A percentile compares a stretch with the other conserved stretches of the same genome.
phyloP scores from a whole-genome alignment of 2,888 invertebrate species.

The Drosophila putrida region DNA sequence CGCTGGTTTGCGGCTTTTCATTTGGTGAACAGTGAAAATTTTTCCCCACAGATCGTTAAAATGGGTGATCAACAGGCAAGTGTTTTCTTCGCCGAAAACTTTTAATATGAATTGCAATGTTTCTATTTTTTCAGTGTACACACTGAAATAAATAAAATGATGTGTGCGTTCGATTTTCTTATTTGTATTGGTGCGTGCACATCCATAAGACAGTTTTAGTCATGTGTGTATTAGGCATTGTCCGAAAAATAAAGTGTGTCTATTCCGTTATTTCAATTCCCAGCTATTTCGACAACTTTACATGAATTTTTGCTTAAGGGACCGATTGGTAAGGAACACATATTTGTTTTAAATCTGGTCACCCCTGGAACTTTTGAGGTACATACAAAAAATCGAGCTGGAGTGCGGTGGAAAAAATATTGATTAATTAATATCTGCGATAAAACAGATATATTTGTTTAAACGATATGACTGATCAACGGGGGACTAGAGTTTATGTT shows the following conservation, averaged over 20 bases:
- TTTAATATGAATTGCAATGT: too few relatives aligned
- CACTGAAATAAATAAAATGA: too few relatives aligned
- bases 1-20: too few relatives aligned
- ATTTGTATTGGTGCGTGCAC: too few relatives aligned
- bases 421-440: slow-evolving; percentile 66
- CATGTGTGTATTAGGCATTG: too few relatives aligned
- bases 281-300: background rate
- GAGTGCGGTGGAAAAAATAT: slow-evolving; percentile 71
- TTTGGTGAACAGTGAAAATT: too few relatives aligned
- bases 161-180: too few relatives aligned
- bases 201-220: too few relatives aligned
- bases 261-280: slow-evolving; percentile 1
- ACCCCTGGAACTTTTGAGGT: slow-evolving; percentile 68
- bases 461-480: slow-evolving; percentile 83
- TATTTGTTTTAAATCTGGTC: slow-evolving; percentile 43
- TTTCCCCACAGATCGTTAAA: too few relatives aligned
- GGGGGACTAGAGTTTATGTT: slow-evolving; percentile 94
- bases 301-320: background rate
- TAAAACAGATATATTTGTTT: slow-evolving; percentile 49
- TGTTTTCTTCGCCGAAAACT: too few relatives aligned
- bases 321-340: slow-evolving; percentile 15
- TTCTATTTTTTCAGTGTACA: too few relatives aligned
- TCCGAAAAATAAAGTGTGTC: background rate
- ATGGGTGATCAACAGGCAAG: too few relatives aligned
- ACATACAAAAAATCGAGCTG: slow-evolving; percentile 70